Conservation (phyloP, 2,113 vertebrate species). For the Oreamnos americanus region DNA sequence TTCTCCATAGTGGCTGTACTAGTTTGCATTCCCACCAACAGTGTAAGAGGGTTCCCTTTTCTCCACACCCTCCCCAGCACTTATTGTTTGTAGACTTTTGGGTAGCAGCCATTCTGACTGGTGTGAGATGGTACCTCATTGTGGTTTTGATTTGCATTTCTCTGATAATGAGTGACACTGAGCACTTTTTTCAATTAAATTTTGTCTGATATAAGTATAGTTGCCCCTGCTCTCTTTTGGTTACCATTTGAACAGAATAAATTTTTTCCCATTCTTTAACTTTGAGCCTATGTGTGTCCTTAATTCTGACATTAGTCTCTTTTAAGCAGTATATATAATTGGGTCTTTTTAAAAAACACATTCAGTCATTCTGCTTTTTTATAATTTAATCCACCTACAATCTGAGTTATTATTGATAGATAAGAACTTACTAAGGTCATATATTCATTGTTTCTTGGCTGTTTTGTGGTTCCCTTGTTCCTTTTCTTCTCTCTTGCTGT, state of each 20-base stretch:
- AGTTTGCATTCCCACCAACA: not conserved
- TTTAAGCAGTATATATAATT: not conserved
- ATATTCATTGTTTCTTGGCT: not conserved
- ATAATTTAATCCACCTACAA: not conserved
- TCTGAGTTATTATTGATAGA: not conserved
- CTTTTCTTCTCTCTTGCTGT: not conserved
- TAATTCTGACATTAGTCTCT: not conserved
- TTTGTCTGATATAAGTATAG: not conserved
- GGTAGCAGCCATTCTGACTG: fast-evolving
- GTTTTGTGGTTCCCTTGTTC: not conserved
- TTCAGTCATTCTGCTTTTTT: not conserved
- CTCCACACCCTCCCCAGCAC: not conserved
- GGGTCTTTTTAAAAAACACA: not conserved
- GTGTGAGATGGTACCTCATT: fast-evolving
- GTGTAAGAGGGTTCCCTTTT: not conserved
- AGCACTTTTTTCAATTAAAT: not conserved
- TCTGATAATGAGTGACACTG: not conserved
- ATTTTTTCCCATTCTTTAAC: not conserved
- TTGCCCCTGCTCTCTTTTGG: not conserved
- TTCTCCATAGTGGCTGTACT: not conserved
- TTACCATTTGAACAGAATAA: not conserved
- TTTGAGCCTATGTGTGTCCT: not conserved
- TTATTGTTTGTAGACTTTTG: not conserved
- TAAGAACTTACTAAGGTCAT: not conserved
- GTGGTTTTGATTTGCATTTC: not conserved